Percentiles rank a stretch among this genome's conserved stretches.
Conservation (phyloP, 1,140 invertebrate genomes). For the Pseudomyrmex sp. region DNA sequence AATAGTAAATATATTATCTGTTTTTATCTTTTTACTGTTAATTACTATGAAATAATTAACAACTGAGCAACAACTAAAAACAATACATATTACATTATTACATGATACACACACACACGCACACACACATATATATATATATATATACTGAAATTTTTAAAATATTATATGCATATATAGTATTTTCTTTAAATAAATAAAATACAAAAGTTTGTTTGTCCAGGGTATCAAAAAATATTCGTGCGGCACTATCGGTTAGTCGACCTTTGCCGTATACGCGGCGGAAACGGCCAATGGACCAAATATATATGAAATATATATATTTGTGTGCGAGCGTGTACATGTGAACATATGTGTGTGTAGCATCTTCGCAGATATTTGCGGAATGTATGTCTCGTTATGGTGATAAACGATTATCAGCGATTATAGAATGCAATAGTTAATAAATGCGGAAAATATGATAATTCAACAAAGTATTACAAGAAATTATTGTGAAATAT, state of each 20-base stretch:
- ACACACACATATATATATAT: too few relatives aligned
- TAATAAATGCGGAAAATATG: background rate
- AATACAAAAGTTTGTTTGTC: background rate
- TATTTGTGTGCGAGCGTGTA: constrained; percentile 25
- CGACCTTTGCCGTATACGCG: constrained; percentile 67
- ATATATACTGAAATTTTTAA: too few relatives aligned
- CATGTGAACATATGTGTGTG: background rate
- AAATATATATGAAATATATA: constrained; percentile 57
- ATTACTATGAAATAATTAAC: background rate
- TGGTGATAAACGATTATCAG: constrained; percentile 26
- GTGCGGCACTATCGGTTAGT: constrained; percentile 49
- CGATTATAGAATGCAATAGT: constrained; percentile 4
- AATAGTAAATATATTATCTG: background rate
- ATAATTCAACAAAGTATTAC: background rate
- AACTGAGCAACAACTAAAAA: background rate
- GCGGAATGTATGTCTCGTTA: constrained; percentile 18
- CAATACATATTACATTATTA: background rate
- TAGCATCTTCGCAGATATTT: constrained; percentile 30
- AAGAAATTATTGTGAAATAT: background rate
- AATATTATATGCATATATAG: too few relatives aligned
- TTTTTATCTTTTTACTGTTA: constrained; percentile 1
- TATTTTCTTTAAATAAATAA: too few relatives aligned
- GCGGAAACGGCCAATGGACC: constrained; percentile 52
- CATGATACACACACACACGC: background rate
- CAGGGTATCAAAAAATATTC: constrained; percentile 14